Evolutionary conservation across 2,113 vertebrate genomes (phyloP), one percentile per base, ranked within the genome.

Genomic region (Elachura formosa): DNA sequence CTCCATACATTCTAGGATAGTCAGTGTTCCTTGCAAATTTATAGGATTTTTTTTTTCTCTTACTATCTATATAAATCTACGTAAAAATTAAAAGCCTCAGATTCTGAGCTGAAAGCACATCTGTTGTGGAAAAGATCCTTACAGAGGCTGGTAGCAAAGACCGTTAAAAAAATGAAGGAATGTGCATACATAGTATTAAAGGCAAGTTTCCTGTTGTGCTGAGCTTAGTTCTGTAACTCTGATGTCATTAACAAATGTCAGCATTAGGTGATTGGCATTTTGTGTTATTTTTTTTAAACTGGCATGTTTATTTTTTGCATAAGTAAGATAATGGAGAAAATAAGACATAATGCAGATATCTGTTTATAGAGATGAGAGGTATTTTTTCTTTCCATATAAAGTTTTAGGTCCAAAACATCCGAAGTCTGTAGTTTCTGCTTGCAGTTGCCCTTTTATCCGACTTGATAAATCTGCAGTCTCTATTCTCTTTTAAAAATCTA

Each of bases 371-470:
- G 93, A 94, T 91, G 89, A 96, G 93, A 96, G 96, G 94, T 96
- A 77, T 96, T 96, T 97, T 96, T 95, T 96, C 95, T 96, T 96
- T 97, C 95, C 68, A 25, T 95, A 94, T 86, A 16, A 95, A 96
- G 94, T 95, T 91, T 96, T 97, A 96, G 95, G 94, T 96, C 94
- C 94, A 96, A 95, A 96, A 76, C 91, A 91, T 83, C 94, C 52
- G 92, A 96, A 97, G 95, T 87, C 87, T 96, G 71, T 97, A 96
- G 95, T 96, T 96, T 96, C 96, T 91, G 95, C 93, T 97, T 97
- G 91, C 95, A 96, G 91, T 96, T 96, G 90, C 95, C 92, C 95
- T 95, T 96, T 96, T 96, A 95, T 93, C 94, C 95, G 90, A 90
- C 96, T 93, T 95, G 78, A 88, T 96, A 95, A 95, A 94, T 93